Conservation (phyloP, 2,888 invertebrate genomes). For the Morpho helenor region DNA sequence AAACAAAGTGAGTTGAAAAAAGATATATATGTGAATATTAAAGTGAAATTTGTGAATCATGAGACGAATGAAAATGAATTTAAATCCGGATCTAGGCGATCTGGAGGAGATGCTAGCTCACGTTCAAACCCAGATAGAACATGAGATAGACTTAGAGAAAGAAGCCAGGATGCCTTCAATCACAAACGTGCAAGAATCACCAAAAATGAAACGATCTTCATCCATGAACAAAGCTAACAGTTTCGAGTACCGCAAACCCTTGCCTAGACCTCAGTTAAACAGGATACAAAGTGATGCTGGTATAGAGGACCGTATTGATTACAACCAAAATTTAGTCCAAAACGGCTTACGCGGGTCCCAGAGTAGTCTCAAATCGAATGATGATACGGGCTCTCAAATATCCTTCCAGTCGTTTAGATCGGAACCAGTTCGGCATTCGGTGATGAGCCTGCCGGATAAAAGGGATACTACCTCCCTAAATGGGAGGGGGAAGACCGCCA, state of each 20-base stretch:
- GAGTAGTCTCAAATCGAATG: constrained; percentile 48
- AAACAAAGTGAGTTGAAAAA: neutral
- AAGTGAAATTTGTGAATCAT: constrained; percentile 33
- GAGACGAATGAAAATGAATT: constrained; percentile 59
- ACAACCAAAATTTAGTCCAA: constrained; percentile 37
- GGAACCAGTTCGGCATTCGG: constrained; percentile 55
- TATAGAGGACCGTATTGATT: constrained; percentile 43
- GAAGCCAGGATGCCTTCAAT: constrained; percentile 59
- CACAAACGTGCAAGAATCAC: constrained; percentile 60
- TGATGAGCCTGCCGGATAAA: constrained; percentile 58
- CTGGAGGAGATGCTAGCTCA: constrained; percentile 72
- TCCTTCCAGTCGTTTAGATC: constrained; percentile 65
- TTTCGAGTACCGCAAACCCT: constrained; percentile 45
- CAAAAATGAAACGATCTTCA: constrained; percentile 49
- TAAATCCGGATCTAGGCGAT: constrained; percentile 69
- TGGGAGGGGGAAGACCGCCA: constrained; percentile 56
- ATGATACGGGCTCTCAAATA: constrained; percentile 53
- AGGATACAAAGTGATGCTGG: constrained; percentile 42
- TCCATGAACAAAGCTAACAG: constrained; percentile 51
- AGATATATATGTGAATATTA: too few species aligned
- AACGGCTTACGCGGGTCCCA: constrained; percentile 55
- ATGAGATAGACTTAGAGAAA: constrained; percentile 65
- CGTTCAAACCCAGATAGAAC: constrained; percentile 67
- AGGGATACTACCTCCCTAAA: constrained; percentile 49
- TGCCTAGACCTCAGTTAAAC: constrained; percentile 43